Evolutionary conservation across 2,113 vertebrate genomes (phyloP), one percentile per base, ranked within the genome.

Genomic region (Megaptera novaeangliae): DNA sequence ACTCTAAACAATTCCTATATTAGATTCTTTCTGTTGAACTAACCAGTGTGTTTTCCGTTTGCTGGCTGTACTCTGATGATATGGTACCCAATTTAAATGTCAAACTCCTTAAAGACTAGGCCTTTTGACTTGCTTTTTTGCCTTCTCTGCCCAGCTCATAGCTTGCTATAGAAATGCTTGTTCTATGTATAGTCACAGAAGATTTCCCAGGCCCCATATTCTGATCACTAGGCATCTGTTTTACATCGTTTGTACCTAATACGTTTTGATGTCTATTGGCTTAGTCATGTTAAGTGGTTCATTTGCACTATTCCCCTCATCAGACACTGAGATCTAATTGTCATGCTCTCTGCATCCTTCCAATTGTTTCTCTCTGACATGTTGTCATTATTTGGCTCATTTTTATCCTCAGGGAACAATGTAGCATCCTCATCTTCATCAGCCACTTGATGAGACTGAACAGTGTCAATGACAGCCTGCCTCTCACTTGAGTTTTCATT

Each of bases 371-470:
- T 93, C 52, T 97, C 34, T 36, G 49, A 80, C 5, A 39, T 92
- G 81, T 41, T 97, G 82, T 88, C 44, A 84, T 96, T 98, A 97
- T 68, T 86, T 96, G 87, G 39, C 55, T 78, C 12, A 93, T 95
- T 95, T 96, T 85, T 85, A 31, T 88, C 86, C 74, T 97, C 81
- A 41, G 80, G 49, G 94, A 74, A 96, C 84, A 74, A 72, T 41
- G 52, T 44, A 82, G 68, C 57, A 77, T 95, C 86, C 66, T 85
- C 93, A 96, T 97, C 81, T 81, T 97, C 96, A 98, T 61, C 77
- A 97, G 59, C 78, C 95, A 82, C 49, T 96, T 97, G 95, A 98
- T 94, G n/a, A 98, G 64, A 94, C 93, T 96, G 97, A 97, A 96
- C 72, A 94, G 23, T 55, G 80, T 92, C 41, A 85, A 3, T 87